These are phyloP conservation scores for Ophthalmolycus amberensis DNA, from an alignment of 2,113 vertebrate genomes.

Conservation along the genomic window DNA sequence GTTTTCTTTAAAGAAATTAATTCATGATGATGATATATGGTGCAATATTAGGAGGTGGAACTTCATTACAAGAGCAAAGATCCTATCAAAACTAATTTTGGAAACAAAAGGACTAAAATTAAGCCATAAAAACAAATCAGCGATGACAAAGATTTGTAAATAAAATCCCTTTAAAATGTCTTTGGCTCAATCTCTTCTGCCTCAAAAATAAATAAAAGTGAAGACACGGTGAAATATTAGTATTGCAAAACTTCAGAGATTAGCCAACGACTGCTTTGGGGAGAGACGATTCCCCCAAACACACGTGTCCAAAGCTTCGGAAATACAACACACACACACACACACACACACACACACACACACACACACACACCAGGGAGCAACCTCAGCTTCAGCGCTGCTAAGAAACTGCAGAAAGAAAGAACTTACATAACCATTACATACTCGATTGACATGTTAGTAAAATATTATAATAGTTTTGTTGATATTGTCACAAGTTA, in stretches of 20 bases:
- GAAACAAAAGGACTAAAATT: not conserved
- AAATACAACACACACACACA: slow-evolving; percentile 34
- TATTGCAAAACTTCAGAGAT: slow-evolving; percentile 78
- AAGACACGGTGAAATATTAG: slow-evolving; percentile 68
- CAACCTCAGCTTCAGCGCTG: slow-evolving; percentile 73
- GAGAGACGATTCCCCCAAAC: slow-evolving; percentile 5
- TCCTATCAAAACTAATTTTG: slow-evolving; percentile 11
- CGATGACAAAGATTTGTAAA: slow-evolving; percentile 1
- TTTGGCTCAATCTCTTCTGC: slow-evolving; percentile 72
- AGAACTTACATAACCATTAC: slow-evolving; percentile 82
- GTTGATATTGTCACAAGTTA: slow-evolving; percentile 94
- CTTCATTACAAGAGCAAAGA: slow-evolving; percentile 11
- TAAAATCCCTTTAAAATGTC: slow-evolving; percentile 64
- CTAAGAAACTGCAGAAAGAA: slow-evolving; percentile 51
- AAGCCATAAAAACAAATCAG: slow-evolving; percentile 3
- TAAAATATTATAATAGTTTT: slow-evolving; percentile 90
- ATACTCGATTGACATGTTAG: slow-evolving; percentile 90
- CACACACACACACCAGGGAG: slow-evolving; percentile 67
- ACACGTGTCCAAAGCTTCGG: slow-evolving; percentile 10
- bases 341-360: slow-evolving; percentile 42
- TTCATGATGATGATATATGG: slow-evolving; percentile 2
- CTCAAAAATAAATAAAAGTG: slow-evolving; percentile 61
- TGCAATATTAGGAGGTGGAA: not conserved
- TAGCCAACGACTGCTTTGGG: slow-evolving; percentile 56
- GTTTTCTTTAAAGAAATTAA: not conserved